Percentiles rank a stretch among this genome's conserved stretches.
Conservation (phyloP, 2,888 invertebrate species). For the Aphidius colemani region DNA sequence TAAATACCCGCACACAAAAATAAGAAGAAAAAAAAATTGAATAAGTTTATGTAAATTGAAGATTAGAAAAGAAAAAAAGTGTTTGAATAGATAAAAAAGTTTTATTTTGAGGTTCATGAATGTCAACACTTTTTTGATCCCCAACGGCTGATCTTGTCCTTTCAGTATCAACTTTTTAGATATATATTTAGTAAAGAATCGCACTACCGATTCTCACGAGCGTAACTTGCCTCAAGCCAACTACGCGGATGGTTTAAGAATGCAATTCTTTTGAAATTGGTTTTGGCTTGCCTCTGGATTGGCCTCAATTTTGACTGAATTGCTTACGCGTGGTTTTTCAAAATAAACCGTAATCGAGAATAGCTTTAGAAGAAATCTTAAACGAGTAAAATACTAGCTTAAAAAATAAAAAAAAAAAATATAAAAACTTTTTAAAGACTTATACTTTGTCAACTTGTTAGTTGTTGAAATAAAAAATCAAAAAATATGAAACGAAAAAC, state of each 20-base stretch:
- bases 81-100: conserved; percentile 14
- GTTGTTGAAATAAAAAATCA: neutral
- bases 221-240: conserved; percentile 34
- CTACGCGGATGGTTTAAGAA: conserved; percentile 47
- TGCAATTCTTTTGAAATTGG: conserved; percentile 56
- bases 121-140: conserved; percentile 28
- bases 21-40: too few species aligned
- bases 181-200: conserved; percentile 29
- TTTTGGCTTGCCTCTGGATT: conserved; percentile 49
- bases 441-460: conserved; percentile 17
- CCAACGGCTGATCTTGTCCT: conserved; percentile 18
- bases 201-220: conserved; percentile 24
- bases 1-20: too few species aligned
- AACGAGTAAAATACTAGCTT: too few species aligned
- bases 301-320: conserved; percentile 49
- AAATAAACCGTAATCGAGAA: too few species aligned
- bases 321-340: conserved; percentile 20
- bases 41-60: neutral
- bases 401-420: too few species aligned
- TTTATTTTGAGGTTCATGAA: conserved; percentile 32
- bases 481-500: neutral
- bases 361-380: too few species aligned
- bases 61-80: conserved; percentile 1
- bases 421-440: too few species aligned
- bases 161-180: neutral